These are phyloP conservation scores for Centrocercus urophasianus DNA, from an alignment of 2,113 vertebrate species.

Conservation along the genomic window DNA sequence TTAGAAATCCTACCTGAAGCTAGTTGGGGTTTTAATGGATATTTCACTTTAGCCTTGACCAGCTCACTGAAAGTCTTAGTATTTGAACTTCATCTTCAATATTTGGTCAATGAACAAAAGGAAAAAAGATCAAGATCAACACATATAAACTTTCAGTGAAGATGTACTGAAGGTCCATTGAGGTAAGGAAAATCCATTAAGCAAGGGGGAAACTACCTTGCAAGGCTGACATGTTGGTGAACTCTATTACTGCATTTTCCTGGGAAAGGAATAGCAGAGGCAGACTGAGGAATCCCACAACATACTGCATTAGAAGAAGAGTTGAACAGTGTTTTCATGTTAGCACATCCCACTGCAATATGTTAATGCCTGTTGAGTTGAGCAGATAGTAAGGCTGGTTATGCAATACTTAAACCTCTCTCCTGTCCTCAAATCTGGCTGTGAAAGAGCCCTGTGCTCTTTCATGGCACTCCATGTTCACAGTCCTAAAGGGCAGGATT, in stretches of 20 bases:
- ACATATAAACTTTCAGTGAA: background rate
- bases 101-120: background rate
- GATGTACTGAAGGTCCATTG: background rate
- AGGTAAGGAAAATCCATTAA: background rate
- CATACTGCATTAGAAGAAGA: background rate
- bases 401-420: background rate
- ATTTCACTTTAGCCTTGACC: background rate
- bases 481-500: background rate
- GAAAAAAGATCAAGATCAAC: background rate
- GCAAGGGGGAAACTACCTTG: background rate
- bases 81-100: slow-evolving; percentile 25
- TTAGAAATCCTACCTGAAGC: background rate
- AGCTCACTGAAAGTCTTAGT: background rate
- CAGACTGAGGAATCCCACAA: background rate
- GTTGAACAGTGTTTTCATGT: background rate
- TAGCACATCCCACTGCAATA: background rate
- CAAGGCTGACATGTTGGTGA: rapidly evolving
- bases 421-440: background rate
- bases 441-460: background rate
- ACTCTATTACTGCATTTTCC: background rate
- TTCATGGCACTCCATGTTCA: background rate
- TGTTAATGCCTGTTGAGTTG: background rate
- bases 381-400: background rate
- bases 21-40: background rate
- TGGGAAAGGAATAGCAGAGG: background rate